Conservation (phyloP, 2,113 vertebrate genomes). For the Notarius quadriscutis region DNA sequence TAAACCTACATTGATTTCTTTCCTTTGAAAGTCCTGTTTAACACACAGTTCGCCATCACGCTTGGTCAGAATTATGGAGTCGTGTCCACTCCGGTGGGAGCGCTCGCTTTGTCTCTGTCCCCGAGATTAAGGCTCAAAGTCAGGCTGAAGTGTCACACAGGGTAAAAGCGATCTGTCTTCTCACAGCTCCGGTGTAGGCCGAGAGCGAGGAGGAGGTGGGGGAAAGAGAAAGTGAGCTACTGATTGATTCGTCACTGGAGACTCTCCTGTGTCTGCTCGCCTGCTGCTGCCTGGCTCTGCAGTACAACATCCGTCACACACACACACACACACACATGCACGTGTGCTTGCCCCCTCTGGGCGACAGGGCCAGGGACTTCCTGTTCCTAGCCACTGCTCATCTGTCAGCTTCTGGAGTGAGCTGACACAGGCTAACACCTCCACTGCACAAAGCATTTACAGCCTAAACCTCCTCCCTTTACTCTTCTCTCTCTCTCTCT, state of each 20-base stretch:
- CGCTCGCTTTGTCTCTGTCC: conserved; percentile 37
- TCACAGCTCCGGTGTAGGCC: conserved; percentile 36
- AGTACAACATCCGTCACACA: conserved; percentile 42
- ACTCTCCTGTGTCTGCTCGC: conserved; percentile 52
- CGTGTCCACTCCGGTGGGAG: conserved; percentile 28
- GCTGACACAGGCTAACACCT: conserved; percentile 71
- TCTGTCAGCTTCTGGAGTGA: conserved; percentile 62
- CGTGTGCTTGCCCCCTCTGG: conserved; percentile 38
- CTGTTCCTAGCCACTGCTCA: conserved; percentile 63
- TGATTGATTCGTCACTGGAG: conserved; percentile 61
- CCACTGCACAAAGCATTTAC: conserved; percentile 73
- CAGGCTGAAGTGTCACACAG: conserved; percentile 28
- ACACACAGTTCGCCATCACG: conserved; percentile 7
- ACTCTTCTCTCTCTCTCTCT: conserved; percentile 46
- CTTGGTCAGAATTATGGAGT: conserved; percentile 4
- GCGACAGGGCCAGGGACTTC: conserved; percentile 53
- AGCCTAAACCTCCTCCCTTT: conserved; percentile 66
- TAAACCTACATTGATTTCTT: conserved; percentile 26
- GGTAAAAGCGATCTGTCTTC: conserved; percentile 43
- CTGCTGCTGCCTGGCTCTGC: conserved; percentile 42
- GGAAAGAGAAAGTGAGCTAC: conserved; percentile 47
- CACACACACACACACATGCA: conserved; percentile 40
- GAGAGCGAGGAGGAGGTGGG: conserved; percentile 20
- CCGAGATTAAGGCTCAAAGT: conserved; percentile 44
- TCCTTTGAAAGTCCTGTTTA: not conserved